phyloP scores from a whole-genome alignment of 1,140 invertebrate genomes.

The Aphaenogaster floridana region DNA sequence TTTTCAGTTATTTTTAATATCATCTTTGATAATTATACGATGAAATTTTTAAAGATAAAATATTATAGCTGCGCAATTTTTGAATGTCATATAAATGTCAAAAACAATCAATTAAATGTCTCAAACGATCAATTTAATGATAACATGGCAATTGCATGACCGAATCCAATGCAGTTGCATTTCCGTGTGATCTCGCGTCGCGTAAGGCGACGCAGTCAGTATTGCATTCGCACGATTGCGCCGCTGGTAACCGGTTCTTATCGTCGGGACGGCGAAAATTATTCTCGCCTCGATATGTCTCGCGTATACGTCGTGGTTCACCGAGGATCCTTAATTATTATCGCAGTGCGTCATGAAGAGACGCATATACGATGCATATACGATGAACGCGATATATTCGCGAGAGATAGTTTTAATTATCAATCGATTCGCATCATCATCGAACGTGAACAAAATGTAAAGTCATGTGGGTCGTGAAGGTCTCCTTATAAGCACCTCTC shows the following conservation, averaged over 20 bases:
- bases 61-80: background rate
- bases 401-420: constrained; percentile 21
- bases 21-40: background rate
- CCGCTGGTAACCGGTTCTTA: constrained; percentile 60
- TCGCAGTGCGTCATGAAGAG: constrained; percentile 51
- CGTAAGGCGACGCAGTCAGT: constrained; percentile 7
- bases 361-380: constrained; percentile 49
- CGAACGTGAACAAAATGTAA: background rate
- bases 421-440: background rate
- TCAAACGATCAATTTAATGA: background rate
- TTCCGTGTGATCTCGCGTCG: background rate
- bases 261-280: constrained; percentile 67
- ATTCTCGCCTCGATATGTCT: constrained; percentile 63
- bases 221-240: constrained; percentile 40
- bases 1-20: background rate
- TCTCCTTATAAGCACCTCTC: constrained; percentile 1
- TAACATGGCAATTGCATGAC: background rate
- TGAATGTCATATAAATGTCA: background rate
- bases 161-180: background rate
- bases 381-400: constrained; percentile 44
- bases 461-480: background rate
- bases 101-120: background rate
- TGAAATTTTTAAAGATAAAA: background rate
- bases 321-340: constrained; percentile 72
- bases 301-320: constrained; percentile 32